Conservation (phyloP, 2,888 invertebrate species). For the Sericinus montela region DNA sequence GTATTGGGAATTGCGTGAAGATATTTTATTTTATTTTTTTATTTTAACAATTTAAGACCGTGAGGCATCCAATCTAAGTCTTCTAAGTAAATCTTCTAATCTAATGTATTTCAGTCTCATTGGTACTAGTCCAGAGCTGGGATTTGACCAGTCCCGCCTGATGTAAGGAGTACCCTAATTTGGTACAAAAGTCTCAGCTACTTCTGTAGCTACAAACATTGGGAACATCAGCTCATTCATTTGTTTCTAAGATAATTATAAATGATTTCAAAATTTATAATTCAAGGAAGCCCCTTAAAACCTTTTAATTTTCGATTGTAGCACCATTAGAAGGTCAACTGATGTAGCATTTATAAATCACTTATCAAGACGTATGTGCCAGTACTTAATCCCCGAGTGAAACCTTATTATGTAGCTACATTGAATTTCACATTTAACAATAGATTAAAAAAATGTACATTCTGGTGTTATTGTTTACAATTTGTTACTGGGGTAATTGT, state of each 20-base stretch:
- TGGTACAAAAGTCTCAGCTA: constrained; percentile 92
- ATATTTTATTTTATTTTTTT: too few species aligned
- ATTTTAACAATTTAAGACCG: too few species aligned
- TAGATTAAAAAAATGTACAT: too few species aligned
- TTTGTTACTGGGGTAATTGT: too few species aligned
- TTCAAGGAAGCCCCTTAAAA: constrained; percentile 9
- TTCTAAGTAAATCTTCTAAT: too few species aligned
- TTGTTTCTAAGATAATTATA: too few species aligned
- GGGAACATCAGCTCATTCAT: constrained; percentile 87
- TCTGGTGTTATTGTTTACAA: too few species aligned
- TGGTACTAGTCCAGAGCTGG: constrained; percentile 96
- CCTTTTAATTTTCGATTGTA: constrained; percentile 4
- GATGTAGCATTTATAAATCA: constrained; percentile 2
- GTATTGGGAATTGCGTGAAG: too few species aligned
- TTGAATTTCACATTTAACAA: too few species aligned
- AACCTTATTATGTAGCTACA: neutral
- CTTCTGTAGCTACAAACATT: constrained; percentile 87
- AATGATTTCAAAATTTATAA: too few species aligned
- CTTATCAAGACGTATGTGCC: neutral
- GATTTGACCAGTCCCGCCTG: constrained; percentile 96
- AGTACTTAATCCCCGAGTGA: neutral
- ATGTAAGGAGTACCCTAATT: constrained; percentile 96
- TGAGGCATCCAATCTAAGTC: too few species aligned
- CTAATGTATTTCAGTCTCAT: too few species aligned
- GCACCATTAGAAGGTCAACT: constrained; percentile 7